phyloP scores from a whole-genome alignment of 2,797 vertebrate species.

The Xerus rutilus region DNA sequence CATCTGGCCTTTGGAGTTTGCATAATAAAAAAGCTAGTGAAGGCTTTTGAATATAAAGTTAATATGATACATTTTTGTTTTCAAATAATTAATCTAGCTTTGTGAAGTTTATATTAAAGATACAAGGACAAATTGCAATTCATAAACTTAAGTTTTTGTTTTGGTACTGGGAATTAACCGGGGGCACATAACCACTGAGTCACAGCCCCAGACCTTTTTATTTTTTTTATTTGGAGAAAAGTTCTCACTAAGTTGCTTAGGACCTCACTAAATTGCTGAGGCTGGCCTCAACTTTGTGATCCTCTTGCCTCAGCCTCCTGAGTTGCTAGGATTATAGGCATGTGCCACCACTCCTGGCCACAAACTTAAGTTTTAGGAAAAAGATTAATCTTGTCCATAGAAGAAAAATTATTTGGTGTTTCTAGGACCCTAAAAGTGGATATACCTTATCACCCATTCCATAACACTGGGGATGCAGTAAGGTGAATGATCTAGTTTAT shows the following conservation, averaged over 20 bases:
- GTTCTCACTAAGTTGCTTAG: too few species aligned
- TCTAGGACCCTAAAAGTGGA: neutral
- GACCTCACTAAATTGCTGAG: too few species aligned
- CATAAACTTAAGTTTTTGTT: neutral
- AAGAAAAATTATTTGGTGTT: constrained; percentile 19
- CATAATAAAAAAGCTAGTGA: neutral
- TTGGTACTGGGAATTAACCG: too few species aligned
- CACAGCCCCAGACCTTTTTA: too few species aligned
- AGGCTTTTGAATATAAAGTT: constrained; percentile 18
- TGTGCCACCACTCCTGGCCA: too few species aligned
- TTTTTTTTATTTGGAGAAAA: too few species aligned
- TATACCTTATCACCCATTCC: neutral
- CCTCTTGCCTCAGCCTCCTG: too few species aligned
- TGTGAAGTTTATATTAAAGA: constrained; percentile 10
- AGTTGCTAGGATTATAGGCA: too few species aligned
- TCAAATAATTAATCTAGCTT: neutral
- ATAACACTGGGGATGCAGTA: neutral
- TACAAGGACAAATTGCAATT: constrained; percentile 9
- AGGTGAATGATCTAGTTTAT: neutral
- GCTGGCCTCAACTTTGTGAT: too few species aligned
- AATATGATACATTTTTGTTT: neutral
- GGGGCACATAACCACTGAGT: too few species aligned
- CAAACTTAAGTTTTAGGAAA: neutral
- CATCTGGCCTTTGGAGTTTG: neutral
- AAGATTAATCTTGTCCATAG: neutral